These are phyloP conservation scores for Ploceus nigricollis DNA, from an alignment of 2,113 vertebrate species.

Conservation along the genomic window DNA sequence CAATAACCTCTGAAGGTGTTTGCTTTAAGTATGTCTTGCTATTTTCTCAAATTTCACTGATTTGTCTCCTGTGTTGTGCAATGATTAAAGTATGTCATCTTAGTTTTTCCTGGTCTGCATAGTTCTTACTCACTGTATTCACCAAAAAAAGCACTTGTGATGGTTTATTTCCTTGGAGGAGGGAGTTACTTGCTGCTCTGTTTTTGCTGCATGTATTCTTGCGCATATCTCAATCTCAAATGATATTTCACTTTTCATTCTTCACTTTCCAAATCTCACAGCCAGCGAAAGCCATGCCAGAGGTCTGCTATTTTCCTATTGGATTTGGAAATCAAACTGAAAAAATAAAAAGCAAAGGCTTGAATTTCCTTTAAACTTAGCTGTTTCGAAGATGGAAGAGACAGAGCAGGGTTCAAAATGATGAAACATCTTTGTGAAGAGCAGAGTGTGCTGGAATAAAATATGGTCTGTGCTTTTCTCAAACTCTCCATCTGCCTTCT, in stretches of 20 bases:
- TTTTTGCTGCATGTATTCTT: not conserved
- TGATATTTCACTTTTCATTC: not conserved
- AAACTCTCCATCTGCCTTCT: not conserved
- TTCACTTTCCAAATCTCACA: not conserved
- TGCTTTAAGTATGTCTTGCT: not conserved
- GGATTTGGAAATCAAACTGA: not conserved
- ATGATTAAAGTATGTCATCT: not conserved
- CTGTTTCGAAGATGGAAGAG: not conserved
- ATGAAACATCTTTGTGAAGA: not conserved
- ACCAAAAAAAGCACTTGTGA: not conserved
- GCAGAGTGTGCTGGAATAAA: not conserved
- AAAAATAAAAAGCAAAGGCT: not conserved
- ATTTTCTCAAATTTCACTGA: not conserved
- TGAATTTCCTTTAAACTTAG: not conserved
- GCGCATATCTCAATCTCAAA: not conserved
- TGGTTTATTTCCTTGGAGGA: not conserved
- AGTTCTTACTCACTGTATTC: not conserved
- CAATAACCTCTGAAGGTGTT: not conserved
- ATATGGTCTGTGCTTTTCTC: not conserved
- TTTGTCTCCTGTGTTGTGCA: not conserved
- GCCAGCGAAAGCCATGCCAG: not conserved
- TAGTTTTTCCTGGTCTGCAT: not conserved
- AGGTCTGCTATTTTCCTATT: not conserved
- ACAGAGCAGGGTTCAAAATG: not conserved
- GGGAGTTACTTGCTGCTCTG: not conserved